Evolutionary conservation across 2,888 invertebrate species (phyloP), one percentile per base, ranked within the genome.

Genomic region (Rotaria sp.): DNA sequence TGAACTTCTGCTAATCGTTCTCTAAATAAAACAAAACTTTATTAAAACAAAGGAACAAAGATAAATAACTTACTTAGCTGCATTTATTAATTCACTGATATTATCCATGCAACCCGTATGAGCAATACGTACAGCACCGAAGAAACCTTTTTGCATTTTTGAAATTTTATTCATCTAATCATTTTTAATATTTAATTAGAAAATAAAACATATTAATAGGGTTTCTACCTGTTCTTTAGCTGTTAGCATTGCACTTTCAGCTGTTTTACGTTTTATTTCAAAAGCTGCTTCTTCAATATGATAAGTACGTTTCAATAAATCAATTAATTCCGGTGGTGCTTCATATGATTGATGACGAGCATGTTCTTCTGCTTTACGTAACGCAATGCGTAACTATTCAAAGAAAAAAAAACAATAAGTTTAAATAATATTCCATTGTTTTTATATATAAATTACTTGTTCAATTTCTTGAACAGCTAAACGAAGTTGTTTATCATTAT

Each of bases 121-220:
- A 85, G 86, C 85, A 26, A 86, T 86, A 52, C 85, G 85, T 7
- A 86, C 52, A 55, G 86, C 86, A 48, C 86, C 86, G 2, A 86
- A 85, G 8, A 86, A 48, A 21, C 86, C 86, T n/a, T 85, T 85
- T 50, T 86, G 85, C 35, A 80, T 75, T 75, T 86, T 86, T 15
- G 86, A 85, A 75, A 86, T 86, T 57, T 86, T 85, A 48, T 75
- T 86, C 48, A 86, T 38, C 52, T 67, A 48, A 55, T 84, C 50
- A 55, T n/a, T 15, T 30, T 67, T 57, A 18, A 57, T 13, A 26
- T 50, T 50, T 50, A 50, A 50, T 13, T 57, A 10, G 24, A 55
- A 55, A 26, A n/a, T 8, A 11, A 57, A 57, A 57, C 13, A 24
- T 13, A 38, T 38, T 85, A 52, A 18, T 50, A 48, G 35, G 75